Conservation (phyloP, 1,140 invertebrate genomes). For the Conus betulinus region DNA sequence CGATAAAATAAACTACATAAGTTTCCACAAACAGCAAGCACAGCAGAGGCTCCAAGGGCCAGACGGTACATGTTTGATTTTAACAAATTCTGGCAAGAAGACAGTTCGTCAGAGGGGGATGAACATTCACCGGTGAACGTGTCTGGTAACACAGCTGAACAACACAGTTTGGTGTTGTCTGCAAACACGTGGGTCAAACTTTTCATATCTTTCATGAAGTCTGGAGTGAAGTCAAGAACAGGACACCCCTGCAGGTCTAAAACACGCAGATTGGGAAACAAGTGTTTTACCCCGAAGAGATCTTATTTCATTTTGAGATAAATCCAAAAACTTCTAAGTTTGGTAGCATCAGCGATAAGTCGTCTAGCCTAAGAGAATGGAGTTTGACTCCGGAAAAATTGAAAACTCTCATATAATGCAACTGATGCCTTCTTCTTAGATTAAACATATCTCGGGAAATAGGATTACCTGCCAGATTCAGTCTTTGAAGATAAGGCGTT, state of each 20-base stretch:
- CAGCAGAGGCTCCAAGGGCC: constrained; percentile 43
- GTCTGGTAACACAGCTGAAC: not conserved
- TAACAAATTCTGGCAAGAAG: constrained; percentile 34
- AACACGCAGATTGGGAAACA: not conserved
- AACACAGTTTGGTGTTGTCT: not conserved
- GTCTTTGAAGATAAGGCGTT: not conserved
- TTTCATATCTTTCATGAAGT: not conserved
- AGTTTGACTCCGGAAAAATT: too few relatives aligned
- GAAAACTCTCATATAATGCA: not conserved
- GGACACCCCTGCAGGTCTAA: not conserved
- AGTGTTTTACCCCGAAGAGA: not conserved
- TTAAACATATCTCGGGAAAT: too few relatives aligned
- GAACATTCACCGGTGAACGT: not conserved
- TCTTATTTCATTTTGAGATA: too few relatives aligned
- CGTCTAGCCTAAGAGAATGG: not conserved
- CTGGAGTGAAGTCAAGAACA: not conserved
- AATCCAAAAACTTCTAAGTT: too few relatives aligned
- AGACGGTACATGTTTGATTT: constrained; percentile 28
- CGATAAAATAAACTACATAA: constrained; percentile 42
- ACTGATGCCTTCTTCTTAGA: not conserved
- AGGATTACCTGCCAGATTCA: not conserved
- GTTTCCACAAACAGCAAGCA: constrained; percentile 49
- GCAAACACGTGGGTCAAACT: not conserved
- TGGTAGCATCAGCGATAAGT: too few relatives aligned
- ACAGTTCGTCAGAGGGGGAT: not conserved